Base-by-base conservation (phyloP, 2,797 vertebrate species). In the Yasuhikotakia modesta region DNA sequence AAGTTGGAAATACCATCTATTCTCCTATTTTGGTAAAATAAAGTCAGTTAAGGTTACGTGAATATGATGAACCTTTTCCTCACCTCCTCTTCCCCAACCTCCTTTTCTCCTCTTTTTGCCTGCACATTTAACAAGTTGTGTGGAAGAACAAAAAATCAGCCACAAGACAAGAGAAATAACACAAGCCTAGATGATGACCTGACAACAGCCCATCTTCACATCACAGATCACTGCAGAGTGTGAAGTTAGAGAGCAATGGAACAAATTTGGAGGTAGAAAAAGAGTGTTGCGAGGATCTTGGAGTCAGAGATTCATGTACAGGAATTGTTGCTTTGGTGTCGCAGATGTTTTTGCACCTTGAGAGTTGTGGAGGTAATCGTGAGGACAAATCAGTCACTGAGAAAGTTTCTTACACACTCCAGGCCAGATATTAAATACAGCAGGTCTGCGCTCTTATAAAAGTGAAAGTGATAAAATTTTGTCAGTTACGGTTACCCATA, bases 281-380 rank as follows among this genome's bases (percentile, higher is more conserved):
- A 61, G 58, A 6, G 17, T 35, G 2, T 35, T 35, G 27, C 32
- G 8, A 61, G 58, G 32, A 32, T 27, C 58, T 61, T 17, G 16
- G 13, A 61, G 27, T 32, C 6, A 35, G 1, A 35, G 3, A 32
- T 39, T 45, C 10, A 13, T 11, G 5, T 24, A 35, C 43, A 63
- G 22, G 14, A 24, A 66, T 63, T 55, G 63, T 65, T 66, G 73
- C 6, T 55, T 19, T 66, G 5, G 14, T 64, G 35, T 4, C 55
- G 52, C 61, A 55, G 48, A 55, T 57, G 35, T 76, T 67, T 35
- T n/a, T 35, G 58, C 71, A 64, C n/a, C 58, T 73, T n/a, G 57
- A 45, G 16, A 5, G 50, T 57, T 75, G 35, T 12, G 24, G 39
- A 58, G 17, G 52, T 67, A 67, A 76, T 17, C 19, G 21, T 16